Percentiles rank a stretch among this genome's conserved stretches.
Evolutionary conservation across 2,113 vertebrate genomes (phyloP).

Genomic region (Bettongia penicillata): DNA sequence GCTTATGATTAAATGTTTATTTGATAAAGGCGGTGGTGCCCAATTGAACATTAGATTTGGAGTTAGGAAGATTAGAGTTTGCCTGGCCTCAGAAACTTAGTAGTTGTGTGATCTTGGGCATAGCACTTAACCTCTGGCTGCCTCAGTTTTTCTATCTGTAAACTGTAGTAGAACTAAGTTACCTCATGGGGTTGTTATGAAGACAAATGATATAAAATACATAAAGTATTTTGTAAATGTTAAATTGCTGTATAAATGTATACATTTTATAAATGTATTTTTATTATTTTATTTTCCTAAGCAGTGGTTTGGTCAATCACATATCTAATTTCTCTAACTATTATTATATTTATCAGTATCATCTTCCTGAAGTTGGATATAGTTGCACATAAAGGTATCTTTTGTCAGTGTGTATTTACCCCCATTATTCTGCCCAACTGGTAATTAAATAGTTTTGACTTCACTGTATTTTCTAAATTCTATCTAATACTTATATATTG

Average conservation of each 20-base stretch:
- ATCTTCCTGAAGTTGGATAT: not conserved
- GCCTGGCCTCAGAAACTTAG: not conserved
- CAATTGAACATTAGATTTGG: not conserved
- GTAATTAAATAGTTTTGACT: not conserved
- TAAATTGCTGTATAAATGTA: not conserved
- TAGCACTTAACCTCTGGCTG: not conserved
- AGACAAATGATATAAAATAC: not conserved
- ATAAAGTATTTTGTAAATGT: not conserved
- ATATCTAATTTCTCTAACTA: not conserved
- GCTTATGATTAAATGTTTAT: not conserved
- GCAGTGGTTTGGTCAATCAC: not conserved
- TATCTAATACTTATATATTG: not conserved
- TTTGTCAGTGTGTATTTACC: not conserved
- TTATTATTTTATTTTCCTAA: not conserved
- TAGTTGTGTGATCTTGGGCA: not conserved
- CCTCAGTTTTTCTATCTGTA: not conserved
- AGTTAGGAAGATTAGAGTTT: not conserved
- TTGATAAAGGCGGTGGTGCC: not conserved
- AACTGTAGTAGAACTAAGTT: constrained; percentile 2
- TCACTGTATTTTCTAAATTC: not conserved
- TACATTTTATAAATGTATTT: too few relatives aligned
- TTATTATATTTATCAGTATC: not conserved
- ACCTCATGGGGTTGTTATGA: not conserved
- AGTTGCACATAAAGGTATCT: not conserved
- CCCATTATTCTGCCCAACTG: not conserved